Evolutionary conservation across 2,888 invertebrate species (phyloP).

Genomic region (Nematopogon swammerdamellus): DNA sequence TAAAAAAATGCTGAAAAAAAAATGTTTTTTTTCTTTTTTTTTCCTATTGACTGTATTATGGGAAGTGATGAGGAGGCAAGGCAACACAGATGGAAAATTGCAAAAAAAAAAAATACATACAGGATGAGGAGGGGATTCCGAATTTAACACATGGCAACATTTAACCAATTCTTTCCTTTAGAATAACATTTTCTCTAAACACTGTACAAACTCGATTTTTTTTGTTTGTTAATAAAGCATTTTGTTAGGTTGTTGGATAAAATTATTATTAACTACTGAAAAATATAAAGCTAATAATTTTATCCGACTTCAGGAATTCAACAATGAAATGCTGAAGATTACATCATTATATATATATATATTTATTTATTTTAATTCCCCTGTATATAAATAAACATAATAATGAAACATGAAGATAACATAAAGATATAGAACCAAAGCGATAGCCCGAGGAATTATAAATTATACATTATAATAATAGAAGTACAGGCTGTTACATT

Average conservation of each 20-base stretch:
- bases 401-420: no score
- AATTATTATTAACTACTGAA: slow-evolving; percentile 8
- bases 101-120: neutral
- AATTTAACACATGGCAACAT: slow-evolving; percentile 37
- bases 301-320: no score
- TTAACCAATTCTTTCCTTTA: slow-evolving; percentile 23
- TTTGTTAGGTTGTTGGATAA: slow-evolving; percentile 7
- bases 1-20: no score
- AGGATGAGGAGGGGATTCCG: slow-evolving; percentile 13
- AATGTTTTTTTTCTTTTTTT: no score
- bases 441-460: no score
- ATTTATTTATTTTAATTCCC: no score
- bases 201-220: slow-evolving; percentile 52
- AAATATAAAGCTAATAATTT: neutral
- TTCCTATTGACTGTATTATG: neutral
- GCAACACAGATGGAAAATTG: slow-evolving; percentile 10
- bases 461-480: no score
- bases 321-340: neutral
- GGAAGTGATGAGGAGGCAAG: slow-evolving; percentile 5
- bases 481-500: no score
- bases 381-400: no score
- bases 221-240: no score
- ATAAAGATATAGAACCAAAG: no score
- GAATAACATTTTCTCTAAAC: slow-evolving; percentile 20
- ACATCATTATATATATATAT: no score